Base-by-base conservation (phyloP, 2,888 invertebrate genomes). In the Torymus aiolomorphi region DNA sequence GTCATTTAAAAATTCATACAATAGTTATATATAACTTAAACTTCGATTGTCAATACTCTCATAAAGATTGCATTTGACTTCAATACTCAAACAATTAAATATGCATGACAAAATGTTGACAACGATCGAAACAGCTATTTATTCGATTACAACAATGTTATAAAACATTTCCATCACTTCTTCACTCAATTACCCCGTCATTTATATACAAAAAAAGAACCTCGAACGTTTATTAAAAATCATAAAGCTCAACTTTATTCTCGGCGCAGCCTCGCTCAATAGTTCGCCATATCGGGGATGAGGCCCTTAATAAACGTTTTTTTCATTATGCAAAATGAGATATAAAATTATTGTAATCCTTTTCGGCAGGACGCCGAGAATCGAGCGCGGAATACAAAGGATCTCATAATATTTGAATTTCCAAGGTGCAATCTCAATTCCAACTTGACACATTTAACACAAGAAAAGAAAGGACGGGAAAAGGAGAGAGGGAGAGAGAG, bases 331-430 rank as follows among this genome's bases (percentile, higher is more conserved):
- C 76, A 80, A 71, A 80, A 76, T 51, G 51, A 76, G 67, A 71
- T 72, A 76, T 72, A 80, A 76, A 66, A 80, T 76, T 76, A 78
- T 78, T 78, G 73, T 72, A 69, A 80, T 76, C 63, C 66, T 72
- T 67, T 74, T 62, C 51, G 62, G 42, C 31, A 52, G 42, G 42
- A 42, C 57, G 76, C 61, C 61, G 51, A 51, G 62, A 63, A 51
- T 67, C 80, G 80, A 72, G 76, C 42, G 59, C 52, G 16, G 79
- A 70, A 79, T 79, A 75, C 79, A 79, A 79, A 79, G 71, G 79
- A 75, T 79, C 79, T 76, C 76, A 74, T 78, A 78, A 73, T 78
- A 78, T 78, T 73, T 69, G 78, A 78, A 78, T 78, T 78, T 78
- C 69, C 62, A 69, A 73, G 56, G 56, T 69, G 72, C 78, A 73